Evolutionary conservation across 2,797 vertebrate species (phyloP).

Genomic region (Poeciliopsis infans): DNA sequence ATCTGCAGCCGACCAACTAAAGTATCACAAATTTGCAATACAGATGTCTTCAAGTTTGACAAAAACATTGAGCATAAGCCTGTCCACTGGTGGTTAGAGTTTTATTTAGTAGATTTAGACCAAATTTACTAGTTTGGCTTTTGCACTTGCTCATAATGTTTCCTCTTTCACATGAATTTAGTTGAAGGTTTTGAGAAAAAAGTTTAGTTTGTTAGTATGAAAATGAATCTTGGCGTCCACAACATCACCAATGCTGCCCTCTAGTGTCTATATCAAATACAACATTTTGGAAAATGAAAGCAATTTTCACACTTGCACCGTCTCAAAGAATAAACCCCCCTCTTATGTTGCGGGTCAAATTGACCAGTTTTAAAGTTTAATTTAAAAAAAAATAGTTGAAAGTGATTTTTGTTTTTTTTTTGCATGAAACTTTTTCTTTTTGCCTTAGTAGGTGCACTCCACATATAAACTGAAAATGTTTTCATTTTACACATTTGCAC

Average conservation of each 20-base stretch:
- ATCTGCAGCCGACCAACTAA: not conserved
- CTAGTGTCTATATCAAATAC: slow-evolving; percentile 34
- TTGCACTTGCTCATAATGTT: not conserved
- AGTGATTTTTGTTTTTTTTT: too few relatives aligned
- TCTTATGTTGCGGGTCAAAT: too few relatives aligned
- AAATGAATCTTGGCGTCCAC: not conserved
- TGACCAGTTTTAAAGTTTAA: too few relatives aligned
- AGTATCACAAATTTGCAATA: not conserved
- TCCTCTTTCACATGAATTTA: not conserved
- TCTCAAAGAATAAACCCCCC: not conserved
- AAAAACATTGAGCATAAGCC: not conserved
- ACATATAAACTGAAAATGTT: too few relatives aligned
- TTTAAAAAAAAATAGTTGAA: too few relatives aligned
- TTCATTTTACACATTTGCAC: too few relatives aligned
- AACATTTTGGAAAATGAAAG: not conserved
- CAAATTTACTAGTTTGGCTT: not conserved
- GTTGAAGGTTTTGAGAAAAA: not conserved
- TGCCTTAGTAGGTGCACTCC: too few relatives aligned
- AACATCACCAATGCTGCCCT: slow-evolving; percentile 42
- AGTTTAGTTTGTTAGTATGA: not conserved
- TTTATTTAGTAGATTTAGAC: not conserved
- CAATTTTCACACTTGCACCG: not conserved
- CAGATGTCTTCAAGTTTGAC: slow-evolving; percentile 5
- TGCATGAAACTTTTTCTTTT: too few relatives aligned
- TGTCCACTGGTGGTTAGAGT: not conserved